Conservation (phyloP, 1,140 invertebrate species). For the Ips nitidus region DNA sequence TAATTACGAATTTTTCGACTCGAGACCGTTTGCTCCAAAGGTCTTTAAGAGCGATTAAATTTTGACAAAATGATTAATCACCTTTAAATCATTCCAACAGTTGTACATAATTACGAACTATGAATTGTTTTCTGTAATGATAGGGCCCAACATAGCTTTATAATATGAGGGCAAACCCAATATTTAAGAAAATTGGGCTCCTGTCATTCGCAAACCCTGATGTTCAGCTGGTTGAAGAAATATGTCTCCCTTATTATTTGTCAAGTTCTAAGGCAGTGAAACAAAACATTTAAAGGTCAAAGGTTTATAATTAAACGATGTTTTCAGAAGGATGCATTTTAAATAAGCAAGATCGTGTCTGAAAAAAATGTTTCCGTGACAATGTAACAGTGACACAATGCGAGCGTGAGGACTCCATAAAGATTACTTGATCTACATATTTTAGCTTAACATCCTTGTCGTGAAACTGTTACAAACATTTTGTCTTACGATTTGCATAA, state of each 20-base stretch:
- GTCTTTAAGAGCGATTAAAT: constrained; percentile 41
- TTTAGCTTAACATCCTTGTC: constrained; percentile 34
- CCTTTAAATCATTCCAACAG: constrained; percentile 39
- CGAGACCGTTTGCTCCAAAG: constrained; percentile 36
- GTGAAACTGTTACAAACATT: constrained; percentile 31
- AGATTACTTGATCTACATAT: constrained; percentile 37
- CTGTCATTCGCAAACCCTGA: constrained; percentile 10
- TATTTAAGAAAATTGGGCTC: constrained; percentile 33
- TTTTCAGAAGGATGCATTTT: constrained; percentile 27
- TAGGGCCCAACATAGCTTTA: constrained; percentile 31
- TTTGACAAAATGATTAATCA: constrained; percentile 43
- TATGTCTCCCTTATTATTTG: not conserved
- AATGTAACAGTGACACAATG: constrained; percentile 34
- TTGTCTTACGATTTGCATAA: constrained; percentile 33
- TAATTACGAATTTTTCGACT: constrained; percentile 38
- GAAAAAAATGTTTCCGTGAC: constrained; percentile 33
- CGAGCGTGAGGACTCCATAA: constrained; percentile 36
- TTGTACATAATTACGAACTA: constrained; percentile 39
- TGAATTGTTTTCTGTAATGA: constrained; percentile 38
- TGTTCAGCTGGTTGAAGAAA: not conserved
- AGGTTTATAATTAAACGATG: constrained; percentile 23
- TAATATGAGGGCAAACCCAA: constrained; percentile 24
- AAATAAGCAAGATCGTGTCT: constrained; percentile 34
- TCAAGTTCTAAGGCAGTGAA: not conserved
- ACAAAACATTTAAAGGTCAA: constrained; percentile 18